Evolutionary conservation across 2,113 vertebrate genomes (phyloP).

Genomic region (Oophaga pumilio): DNA sequence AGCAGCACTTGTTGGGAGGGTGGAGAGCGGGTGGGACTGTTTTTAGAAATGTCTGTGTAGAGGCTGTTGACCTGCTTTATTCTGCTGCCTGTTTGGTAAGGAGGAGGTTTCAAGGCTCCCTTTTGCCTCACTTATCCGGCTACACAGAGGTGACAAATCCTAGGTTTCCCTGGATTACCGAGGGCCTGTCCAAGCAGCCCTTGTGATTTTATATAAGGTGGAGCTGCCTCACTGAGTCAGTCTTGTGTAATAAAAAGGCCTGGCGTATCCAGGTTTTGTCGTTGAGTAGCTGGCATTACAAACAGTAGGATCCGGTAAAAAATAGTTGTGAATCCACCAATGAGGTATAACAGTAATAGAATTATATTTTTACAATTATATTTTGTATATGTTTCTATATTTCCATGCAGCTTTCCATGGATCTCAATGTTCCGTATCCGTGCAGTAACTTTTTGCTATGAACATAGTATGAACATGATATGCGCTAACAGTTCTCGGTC

Average conservation of each 20-base stretch:
- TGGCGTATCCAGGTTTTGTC: not conserved
- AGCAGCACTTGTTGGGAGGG: conserved; percentile 49
- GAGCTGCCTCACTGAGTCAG: not conserved
- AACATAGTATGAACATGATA: not conserved
- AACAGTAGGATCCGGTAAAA: not conserved
- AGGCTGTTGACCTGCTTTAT: conserved; percentile 58
- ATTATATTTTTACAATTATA: not conserved
- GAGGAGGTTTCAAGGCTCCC: conserved; percentile 50
- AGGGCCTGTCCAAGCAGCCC: not conserved
- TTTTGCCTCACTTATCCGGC: not conserved
- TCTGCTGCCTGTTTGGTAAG: conserved; percentile 36
- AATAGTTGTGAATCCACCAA: not conserved
- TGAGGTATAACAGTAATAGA: not conserved
- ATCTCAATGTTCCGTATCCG: not conserved
- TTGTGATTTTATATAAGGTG: not conserved
- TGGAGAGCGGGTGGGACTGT: conserved; percentile 49
- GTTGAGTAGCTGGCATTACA: not conserved
- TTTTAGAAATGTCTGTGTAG: conserved; percentile 56
- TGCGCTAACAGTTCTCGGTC: not conserved
- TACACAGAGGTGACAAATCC: conserved; percentile 25
- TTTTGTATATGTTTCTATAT: too few relatives aligned
- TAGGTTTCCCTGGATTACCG: not conserved
- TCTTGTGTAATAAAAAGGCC: not conserved
- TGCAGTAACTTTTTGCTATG: not conserved
- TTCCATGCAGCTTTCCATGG: not conserved